These are phyloP conservation scores for Neosalanx taihuensis DNA, from an alignment of 2,797 vertebrate genomes.

Conservation along the genomic window DNA sequence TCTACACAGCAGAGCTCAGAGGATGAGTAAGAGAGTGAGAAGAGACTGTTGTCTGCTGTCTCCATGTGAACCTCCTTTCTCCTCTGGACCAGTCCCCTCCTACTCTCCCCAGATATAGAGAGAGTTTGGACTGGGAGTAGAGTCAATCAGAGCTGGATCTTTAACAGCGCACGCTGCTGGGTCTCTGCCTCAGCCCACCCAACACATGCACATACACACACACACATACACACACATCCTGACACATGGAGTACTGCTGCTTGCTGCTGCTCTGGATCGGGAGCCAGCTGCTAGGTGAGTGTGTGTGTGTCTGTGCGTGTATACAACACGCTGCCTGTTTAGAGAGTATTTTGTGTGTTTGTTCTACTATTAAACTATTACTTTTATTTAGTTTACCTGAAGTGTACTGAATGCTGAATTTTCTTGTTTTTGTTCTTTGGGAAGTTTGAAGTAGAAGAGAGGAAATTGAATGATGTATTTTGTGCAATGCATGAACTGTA, in stretches of 20 bases:
- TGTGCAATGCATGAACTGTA: neutral
- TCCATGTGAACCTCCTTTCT: conserved; percentile 62
- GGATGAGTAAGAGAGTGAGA: conserved; percentile 40
- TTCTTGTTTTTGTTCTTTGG: conserved; percentile 3
- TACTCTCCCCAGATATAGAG: conserved; percentile 69
- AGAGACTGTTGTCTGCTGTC: conserved; percentile 47
- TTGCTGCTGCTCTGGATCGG: conserved; percentile 83
- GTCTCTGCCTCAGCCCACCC: conserved; percentile 53
- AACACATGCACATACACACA: conserved; percentile 35
- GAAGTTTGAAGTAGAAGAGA: neutral
- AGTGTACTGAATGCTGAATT: neutral
- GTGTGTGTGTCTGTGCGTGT: conserved; percentile 12
- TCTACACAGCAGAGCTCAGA: conserved; percentile 33
- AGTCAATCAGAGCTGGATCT: conserved; percentile 74
- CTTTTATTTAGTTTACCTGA: conserved; percentile 17
- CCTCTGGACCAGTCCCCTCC: conserved; percentile 71
- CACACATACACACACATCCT: conserved; percentile 27
- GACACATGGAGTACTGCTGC: conserved; percentile 84
- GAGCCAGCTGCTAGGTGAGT: conserved; percentile 85
- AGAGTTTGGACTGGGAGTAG: conserved; percentile 62
- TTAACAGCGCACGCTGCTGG: conserved; percentile 63
- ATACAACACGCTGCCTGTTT: neutral
- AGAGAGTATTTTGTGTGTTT: conserved; percentile 8
- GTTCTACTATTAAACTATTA: conserved; percentile 29
- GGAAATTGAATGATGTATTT: conserved; percentile 30